Conservation (phyloP, 64 coral and sea anemone genomes). For the Stichodactyla mertensii region DNA sequence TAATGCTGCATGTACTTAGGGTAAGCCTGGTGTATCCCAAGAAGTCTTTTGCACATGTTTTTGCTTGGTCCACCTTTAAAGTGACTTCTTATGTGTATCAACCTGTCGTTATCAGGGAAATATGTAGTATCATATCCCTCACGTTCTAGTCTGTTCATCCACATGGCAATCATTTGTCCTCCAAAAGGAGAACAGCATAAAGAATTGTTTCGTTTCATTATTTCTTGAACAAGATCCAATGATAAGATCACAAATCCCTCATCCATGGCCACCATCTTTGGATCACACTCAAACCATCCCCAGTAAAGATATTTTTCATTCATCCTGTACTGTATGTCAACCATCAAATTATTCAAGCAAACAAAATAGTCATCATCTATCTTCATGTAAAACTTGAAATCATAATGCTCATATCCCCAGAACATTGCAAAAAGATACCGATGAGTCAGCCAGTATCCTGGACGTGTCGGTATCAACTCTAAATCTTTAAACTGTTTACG, state of each 20-base stretch:
- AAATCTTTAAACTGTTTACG: slow-evolving; percentile 24
- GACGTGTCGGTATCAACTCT: slow-evolving; percentile 23
- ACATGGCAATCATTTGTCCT: no score
- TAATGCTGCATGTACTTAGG: slow-evolving; percentile 32
- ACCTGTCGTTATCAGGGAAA: neutral
- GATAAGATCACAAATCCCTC: no score
- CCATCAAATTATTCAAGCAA: slow-evolving; percentile 34
- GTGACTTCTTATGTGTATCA: neutral
- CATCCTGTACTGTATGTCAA: slow-evolving; percentile 31
- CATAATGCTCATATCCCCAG: slow-evolving; percentile 33
- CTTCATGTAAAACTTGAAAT: slow-evolving; percentile 35
- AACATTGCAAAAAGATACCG: slow-evolving; percentile 31
- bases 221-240: no score
- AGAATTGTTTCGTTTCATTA: no score
- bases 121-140: neutral
- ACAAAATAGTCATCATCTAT: slow-evolving; percentile 39
- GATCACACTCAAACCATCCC: no score
- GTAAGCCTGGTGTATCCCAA: neutral
- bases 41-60: no score
- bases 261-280: no score
- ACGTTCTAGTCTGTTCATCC: slow-evolving; percentile 18
- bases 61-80: neutral
- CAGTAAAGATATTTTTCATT: slow-evolving; percentile 33
- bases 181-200: no score
- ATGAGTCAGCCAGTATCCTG: slow-evolving; percentile 41